Evolutionary conservation across 2,888 invertebrate species (phyloP), one percentile per base, ranked within the genome.

Genomic region (Cataglyphis cursor): DNA sequence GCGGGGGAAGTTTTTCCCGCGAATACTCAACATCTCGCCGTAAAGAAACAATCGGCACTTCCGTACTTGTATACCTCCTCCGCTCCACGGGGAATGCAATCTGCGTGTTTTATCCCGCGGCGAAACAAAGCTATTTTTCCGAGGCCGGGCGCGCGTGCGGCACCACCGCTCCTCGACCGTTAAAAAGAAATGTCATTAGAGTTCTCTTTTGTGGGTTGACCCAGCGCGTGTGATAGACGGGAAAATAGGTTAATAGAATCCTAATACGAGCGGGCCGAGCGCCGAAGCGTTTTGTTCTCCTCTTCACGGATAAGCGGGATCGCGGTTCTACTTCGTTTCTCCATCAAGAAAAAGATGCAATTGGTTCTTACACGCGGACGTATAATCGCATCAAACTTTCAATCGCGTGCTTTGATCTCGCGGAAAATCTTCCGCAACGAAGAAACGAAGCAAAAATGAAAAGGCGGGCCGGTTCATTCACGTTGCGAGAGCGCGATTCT

Each of bases 221-320:
- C 59, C 59, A n/a, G 72, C 41, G 54, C 31, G 65, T 84, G 72
- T 59, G 73, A 70, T 75, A 72, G 64, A 61, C 51, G 41, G 51
- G 73, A 83, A 59, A 87, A 83, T 84, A 51, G 89, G 89, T 87
- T 89, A 89, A 89, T 89, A 89, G 89, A 87, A 89, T 89, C 86
- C 84, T 83, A 87, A 89, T 89, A 87, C 68, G 82, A 85, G 72
- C 48, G 38, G 66, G 81, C 21, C 59, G 21, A 61, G 72, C 68
- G 48, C 18, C 21, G 65, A 15, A 76, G 61, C 73, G 81, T 66
- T 86, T 48, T 54, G 81, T 83, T 82, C 72, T 18, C 57, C 44
- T 35, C 21, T 18, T 31, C 62, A 48, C 38, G 31, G 6, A 31
- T 48, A 65, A 74, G 64, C 74, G 70, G 21, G 65, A n/a, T 9